These are phyloP conservation scores for Phataginus tricuspis DNA, from an alignment of 2,797 vertebrate species.

Conservation along the genomic window DNA sequence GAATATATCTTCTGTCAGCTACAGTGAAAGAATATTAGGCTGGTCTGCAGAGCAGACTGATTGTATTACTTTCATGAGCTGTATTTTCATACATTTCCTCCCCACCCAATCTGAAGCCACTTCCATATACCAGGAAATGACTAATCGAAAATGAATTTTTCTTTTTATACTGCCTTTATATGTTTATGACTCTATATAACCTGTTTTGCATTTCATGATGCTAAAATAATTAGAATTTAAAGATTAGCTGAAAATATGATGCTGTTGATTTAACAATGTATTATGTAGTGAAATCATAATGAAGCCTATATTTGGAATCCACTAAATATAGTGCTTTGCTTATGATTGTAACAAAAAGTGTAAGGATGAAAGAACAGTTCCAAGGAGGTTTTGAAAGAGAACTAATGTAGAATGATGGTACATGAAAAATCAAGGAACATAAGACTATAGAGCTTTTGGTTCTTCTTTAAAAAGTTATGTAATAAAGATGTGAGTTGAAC, in stretches of 20 bases:
- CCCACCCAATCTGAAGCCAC: not conserved
- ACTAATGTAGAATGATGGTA: not conserved
- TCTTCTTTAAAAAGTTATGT: not conserved
- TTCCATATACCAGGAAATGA: not conserved
- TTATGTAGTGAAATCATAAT: not conserved
- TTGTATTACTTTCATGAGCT: not conserved
- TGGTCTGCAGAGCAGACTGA: not conserved
- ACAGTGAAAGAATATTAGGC: not conserved
- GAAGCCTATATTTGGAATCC: slow-evolving; percentile 30
- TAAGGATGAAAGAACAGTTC: not conserved
- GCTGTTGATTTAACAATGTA: not conserved
- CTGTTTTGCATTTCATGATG: not conserved
- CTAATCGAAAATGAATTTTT: not conserved
- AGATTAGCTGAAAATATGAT: slow-evolving; percentile 11
- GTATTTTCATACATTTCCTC: not conserved
- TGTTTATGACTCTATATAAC: not conserved
- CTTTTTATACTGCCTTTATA: not conserved
- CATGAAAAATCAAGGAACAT: not conserved
- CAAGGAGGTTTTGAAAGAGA: not conserved
- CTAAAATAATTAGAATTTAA: not conserved
- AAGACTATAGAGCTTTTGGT: not conserved
- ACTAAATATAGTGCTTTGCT: not conserved
- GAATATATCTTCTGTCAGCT: not conserved
- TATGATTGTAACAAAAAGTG: not conserved
- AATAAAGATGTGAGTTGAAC: not conserved